Base-by-base conservation (phyloP, 1,140 invertebrate genomes). In the Drosophila lowei region DNA sequence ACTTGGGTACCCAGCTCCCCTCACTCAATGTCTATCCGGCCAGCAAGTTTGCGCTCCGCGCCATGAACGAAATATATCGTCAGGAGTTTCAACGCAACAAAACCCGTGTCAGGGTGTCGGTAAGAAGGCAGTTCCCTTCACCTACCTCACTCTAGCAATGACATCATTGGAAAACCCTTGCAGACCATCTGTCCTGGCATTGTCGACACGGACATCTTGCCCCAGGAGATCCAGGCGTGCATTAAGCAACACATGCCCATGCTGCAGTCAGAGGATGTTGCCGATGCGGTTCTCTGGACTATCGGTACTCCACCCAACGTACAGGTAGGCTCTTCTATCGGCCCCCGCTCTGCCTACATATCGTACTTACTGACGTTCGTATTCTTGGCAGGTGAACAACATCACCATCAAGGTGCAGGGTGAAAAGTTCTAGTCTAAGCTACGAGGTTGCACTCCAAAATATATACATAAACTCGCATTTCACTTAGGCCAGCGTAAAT, bases 171-270 rank as follows among this genome's bases (percentile, higher is more conserved):
- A 75, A 66, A n/a, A 43, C n/a, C 6, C 2, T 79, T 44, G 23
- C 75, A 94, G 93, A 93, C 92, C 58, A 92, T 94, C 34, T 94
- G 94, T 64, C 95, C 94, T 0, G 94, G 94, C 30, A 83, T 93
- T 8, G 94, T 95, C 1, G 76, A 91, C 23, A 95, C 94, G 0
- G 92, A 93, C 42, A 94, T 95, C 4, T 43, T 72, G 25, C 79
- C 76, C n/a, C 67, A 76, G 6, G 72, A 90, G 54, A 76, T 90
- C 21, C 18, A 79, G 13, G 62, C 52, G 11, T 62, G 80, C 1
- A 85, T 84, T 50, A 64, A 90, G 71, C 42, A 41, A 8, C 83
- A 48, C 13, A 59, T 89, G 50, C 80, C 90, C 2, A 90, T 91
- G 92, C 53, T 89, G 93, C 34, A 72, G 85, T 57, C 91, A 0